phyloP scores from a whole-genome alignment of 2,797 vertebrate species.

The Lagocephalus sceleratus region DNA sequence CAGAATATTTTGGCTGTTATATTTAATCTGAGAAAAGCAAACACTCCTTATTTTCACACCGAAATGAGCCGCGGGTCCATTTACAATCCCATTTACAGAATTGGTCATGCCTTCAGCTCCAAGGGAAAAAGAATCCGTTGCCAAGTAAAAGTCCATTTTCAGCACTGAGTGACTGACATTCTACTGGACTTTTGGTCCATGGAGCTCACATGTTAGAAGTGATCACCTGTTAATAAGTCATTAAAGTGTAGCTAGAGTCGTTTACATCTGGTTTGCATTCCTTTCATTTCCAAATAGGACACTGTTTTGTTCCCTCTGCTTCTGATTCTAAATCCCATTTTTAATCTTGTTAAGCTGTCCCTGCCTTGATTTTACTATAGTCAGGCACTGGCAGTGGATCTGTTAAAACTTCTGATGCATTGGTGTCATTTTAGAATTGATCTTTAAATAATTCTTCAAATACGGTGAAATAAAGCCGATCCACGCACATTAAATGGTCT shows the following conservation, averaged over 20 bases:
- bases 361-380: not conserved
- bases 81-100: conserved; percentile 21
- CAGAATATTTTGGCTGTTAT: conserved; percentile 23
- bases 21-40: conserved; percentile 51
- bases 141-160: not conserved
- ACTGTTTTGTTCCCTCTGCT: too few species aligned
- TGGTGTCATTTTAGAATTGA: too few species aligned
- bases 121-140: not conserved
- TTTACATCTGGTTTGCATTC: not conserved
- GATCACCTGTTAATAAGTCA: not conserved
- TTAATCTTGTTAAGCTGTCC: not conserved
- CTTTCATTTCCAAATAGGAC: too few species aligned
- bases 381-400: not conserved
- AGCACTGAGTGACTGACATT: not conserved
- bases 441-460: too few species aligned
- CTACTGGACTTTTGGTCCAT: not conserved
- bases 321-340: too few species aligned
- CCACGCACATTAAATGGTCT: too few species aligned
- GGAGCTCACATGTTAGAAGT: not conserved
- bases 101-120: conserved; percentile 16
- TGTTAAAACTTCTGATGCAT: too few species aligned
- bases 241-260: not conserved
- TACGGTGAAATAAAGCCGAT: too few species aligned
- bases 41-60: conserved; percentile 31
- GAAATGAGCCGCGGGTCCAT: conserved; percentile 37